Evolutionary conservation across 2,113 vertebrate genomes (phyloP).

Genomic region (Vicugna pacos): DNA sequence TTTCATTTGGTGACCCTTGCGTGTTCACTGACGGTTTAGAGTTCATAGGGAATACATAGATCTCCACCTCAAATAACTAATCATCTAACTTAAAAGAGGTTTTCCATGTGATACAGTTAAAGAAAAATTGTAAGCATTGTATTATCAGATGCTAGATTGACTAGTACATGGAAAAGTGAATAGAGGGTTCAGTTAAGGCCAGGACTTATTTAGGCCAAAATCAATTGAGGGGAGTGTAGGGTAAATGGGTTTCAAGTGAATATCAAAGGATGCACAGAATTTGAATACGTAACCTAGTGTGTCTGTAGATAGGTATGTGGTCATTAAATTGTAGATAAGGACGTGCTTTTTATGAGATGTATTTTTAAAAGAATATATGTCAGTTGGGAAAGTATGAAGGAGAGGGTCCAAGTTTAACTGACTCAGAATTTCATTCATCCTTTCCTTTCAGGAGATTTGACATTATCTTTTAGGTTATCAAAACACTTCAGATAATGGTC

Average conservation of each 20-base stretch:
- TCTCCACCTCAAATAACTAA: background rate
- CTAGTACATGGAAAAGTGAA: background rate
- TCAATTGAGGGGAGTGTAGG: background rate
- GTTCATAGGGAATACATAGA: background rate
- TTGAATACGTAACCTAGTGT: background rate
- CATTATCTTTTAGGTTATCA: background rate
- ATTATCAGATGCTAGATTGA: background rate
- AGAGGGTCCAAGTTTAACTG: background rate
- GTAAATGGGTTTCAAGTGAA: background rate
- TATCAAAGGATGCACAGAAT: background rate
- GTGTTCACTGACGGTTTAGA: background rate
- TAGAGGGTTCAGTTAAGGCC: background rate
- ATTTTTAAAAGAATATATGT: background rate
- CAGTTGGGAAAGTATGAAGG: background rate
- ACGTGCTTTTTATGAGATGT: background rate
- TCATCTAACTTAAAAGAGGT: background rate
- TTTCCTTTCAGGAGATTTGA: background rate
- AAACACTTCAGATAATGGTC: background rate
- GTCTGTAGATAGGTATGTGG: background rate
- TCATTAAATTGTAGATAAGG: background rate
- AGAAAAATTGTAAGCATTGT: background rate
- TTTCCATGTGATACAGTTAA: background rate
- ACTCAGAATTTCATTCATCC: background rate
- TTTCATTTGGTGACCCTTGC: background rate
- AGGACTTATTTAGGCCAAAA: background rate